These are phyloP conservation scores for Sturnus vulgaris DNA, from an alignment of 2,113 vertebrate species.

Conservation along the genomic window DNA sequence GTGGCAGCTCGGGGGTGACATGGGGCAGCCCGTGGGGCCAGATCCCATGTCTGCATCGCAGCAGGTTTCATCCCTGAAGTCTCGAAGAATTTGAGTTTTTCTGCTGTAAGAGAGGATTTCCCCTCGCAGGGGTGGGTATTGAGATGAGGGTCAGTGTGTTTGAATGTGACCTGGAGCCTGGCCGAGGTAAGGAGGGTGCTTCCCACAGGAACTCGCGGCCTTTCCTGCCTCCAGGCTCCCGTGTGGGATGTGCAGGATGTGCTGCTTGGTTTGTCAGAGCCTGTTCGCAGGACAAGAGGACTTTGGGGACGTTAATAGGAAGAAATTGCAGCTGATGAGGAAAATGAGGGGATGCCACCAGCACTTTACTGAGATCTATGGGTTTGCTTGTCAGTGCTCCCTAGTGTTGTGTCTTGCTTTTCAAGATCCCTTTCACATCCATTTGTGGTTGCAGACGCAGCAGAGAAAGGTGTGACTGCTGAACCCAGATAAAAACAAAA, in stretches of 20 bases:
- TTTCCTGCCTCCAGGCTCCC: not conserved
- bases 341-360: not conserved
- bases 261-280: not conserved
- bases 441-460: not conserved
- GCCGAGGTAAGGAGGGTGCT: not conserved
- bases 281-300: not conserved
- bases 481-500: not conserved
- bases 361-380: not conserved
- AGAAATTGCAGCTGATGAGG: not conserved
- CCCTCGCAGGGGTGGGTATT: fast-evolving
- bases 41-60: not conserved
- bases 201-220: not conserved
- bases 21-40: not conserved
- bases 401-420: not conserved
- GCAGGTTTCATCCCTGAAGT: not conserved
- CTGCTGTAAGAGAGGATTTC: not conserved
- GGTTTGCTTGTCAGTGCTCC: not conserved
- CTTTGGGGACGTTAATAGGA: not conserved
- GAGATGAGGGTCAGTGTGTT: not conserved
- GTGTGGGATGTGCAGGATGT: not conserved
- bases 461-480: not conserved
- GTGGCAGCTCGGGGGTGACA: not conserved
- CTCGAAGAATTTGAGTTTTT: not conserved
- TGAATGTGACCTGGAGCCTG: not conserved
- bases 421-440: not conserved